Percentiles rank a stretch among this genome's conserved stretches.
These are phyloP conservation scores for Macheiramphus alcinus DNA, from an alignment of 2,113 vertebrate species.

Conservation along the genomic window DNA sequence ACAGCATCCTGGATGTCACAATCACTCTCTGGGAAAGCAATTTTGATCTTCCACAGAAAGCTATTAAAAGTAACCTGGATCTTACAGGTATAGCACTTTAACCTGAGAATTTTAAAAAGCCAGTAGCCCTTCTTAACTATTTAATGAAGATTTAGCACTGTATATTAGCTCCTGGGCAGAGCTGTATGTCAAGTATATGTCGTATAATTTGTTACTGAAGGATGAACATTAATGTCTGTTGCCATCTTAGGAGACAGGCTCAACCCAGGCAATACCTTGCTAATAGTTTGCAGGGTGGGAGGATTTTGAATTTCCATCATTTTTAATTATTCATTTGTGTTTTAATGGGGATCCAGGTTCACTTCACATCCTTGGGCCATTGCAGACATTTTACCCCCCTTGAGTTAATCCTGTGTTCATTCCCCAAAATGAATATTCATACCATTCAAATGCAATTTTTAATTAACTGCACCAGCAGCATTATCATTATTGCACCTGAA, in stretches of 20 bases:
- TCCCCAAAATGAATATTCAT: slow-evolving; percentile 68
- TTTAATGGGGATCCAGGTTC: slow-evolving; percentile 61
- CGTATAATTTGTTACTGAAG: background rate
- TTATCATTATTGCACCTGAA: slow-evolving; percentile 74
- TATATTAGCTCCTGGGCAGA: slow-evolving; percentile 14
- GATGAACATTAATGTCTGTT: slow-evolving; percentile 22
- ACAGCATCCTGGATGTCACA: background rate
- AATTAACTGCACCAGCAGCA: slow-evolving; percentile 76
- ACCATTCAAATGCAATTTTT: slow-evolving; percentile 73
- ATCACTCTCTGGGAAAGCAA: slow-evolving; percentile 15
- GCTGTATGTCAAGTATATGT: slow-evolving; percentile 17
- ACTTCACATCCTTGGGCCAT: slow-evolving; percentile 59
- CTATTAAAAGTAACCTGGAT: slow-evolving; percentile 32
- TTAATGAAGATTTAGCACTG: slow-evolving; percentile 31
- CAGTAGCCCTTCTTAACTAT: slow-evolving; percentile 29
- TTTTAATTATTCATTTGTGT: slow-evolving; percentile 65
- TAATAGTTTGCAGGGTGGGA: slow-evolving; percentile 28
- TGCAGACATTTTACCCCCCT: slow-evolving; percentile 60
- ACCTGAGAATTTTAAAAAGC: slow-evolving; percentile 23
- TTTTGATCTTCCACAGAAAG: slow-evolving; percentile 31
- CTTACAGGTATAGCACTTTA: background rate
- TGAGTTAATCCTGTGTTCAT: slow-evolving; percentile 70
- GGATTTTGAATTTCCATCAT: slow-evolving; percentile 36
- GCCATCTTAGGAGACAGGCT: slow-evolving; percentile 1
- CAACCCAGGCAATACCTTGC: background rate